A percentile compares a stretch with the other conserved stretches of the same genome.
phyloP scores from a whole-genome alignment of 1,140 invertebrate species.

The Campoletis sonorensis region DNA sequence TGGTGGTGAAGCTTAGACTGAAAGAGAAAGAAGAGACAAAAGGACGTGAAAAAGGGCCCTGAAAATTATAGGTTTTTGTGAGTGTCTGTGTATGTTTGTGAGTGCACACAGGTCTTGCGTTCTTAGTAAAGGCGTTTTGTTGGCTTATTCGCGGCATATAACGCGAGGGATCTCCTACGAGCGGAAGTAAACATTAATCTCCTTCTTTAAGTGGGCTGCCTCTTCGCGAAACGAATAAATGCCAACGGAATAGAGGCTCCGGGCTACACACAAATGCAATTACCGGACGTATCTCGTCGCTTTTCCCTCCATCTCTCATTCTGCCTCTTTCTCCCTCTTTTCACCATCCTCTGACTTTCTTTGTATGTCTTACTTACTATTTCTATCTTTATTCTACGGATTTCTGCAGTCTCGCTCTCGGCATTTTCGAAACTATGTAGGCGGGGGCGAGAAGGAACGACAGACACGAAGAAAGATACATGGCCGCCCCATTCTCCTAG shows the following conservation, averaged over 20 bases:
- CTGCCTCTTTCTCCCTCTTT: background rate
- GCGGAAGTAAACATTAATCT: conserved; percentile 64
- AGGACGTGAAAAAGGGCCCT: conserved; percentile 20
- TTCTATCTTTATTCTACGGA: background rate
- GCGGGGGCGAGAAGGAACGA: conserved; percentile 40
- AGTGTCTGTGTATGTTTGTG: conserved; percentile 18
- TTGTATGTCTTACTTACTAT: background rate
- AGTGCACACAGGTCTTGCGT: background rate
- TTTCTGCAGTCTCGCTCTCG: conserved; percentile 23
- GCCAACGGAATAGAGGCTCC: conserved; percentile 66
- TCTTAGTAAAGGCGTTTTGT: conserved; percentile 15
- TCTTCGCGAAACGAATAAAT: conserved; percentile 67
- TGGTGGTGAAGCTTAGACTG: conserved; percentile 40
- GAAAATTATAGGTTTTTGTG: background rate
- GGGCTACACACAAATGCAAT: conserved; percentile 68
- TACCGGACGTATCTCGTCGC: conserved; percentile 58
- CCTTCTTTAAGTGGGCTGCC: conserved; percentile 64
- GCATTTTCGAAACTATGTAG: conserved; percentile 7
- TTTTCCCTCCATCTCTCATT: background rate
- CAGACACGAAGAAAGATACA: conserved; percentile 59
- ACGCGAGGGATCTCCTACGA: conserved; percentile 3
- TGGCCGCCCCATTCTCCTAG: conserved; percentile 53
- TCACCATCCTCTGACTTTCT: background rate
- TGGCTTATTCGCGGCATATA: conserved; percentile 26
- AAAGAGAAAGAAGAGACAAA: conserved; percentile 12